Conservation (phyloP, 2,888 invertebrate species). For the Homarus gammarus region DNA sequence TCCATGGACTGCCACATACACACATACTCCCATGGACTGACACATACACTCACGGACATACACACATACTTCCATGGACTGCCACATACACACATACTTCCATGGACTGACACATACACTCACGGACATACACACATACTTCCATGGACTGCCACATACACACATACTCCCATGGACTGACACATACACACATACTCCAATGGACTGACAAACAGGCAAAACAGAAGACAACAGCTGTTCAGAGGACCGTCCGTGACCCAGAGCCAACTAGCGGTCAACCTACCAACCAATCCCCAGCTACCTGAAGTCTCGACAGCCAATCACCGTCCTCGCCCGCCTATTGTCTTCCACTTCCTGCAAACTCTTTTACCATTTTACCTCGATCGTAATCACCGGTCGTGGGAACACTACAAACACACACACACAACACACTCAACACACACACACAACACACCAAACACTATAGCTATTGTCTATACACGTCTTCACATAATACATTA, state of each 20-base stretch:
- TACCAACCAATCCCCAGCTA: neutral
- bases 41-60: neutral
- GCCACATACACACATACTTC: conserved; percentile 14
- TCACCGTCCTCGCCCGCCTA: neutral
- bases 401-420: too few species aligned
- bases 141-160: conserved; percentile 5
- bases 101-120: conserved; percentile 5
- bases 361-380: neutral
- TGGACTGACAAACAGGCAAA: conserved; percentile 8
- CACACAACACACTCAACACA: too few species aligned
- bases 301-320: neutral
- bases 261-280: neutral
- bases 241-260: too few species aligned
- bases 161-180: neutral
- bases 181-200: conserved; percentile 21
- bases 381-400: neutral
- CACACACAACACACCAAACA: too few species aligned
- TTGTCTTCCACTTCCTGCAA: neutral
- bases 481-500: too few species aligned
- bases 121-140: conserved; percentile 5
- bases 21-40: too few species aligned
- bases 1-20: too few species aligned
- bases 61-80: too few species aligned
- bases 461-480: too few species aligned
- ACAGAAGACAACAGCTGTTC: too few species aligned